Percentiles rank a stretch among this genome's conserved stretches.
phyloP scores from a whole-genome alignment of 2,113 vertebrate genomes.

The Lagopus muta region DNA sequence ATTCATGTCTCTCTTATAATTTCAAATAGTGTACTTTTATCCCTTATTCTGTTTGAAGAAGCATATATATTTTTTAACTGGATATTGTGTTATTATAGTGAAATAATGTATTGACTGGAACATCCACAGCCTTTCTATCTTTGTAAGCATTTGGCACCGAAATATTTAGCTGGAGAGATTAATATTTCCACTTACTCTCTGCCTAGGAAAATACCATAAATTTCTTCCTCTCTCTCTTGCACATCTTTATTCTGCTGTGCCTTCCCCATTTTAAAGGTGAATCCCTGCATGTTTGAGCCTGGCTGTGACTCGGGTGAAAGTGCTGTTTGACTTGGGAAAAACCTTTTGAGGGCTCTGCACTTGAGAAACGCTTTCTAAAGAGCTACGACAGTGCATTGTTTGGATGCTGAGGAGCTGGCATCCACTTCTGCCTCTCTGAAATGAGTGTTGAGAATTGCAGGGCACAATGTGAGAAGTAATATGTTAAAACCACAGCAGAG shows the following conservation, averaged over 20 bases:
- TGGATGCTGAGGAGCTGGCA: neutral
- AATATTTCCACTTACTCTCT: neutral
- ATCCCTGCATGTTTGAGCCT: neutral
- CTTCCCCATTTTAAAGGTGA: neutral
- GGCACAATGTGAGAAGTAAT: neutral
- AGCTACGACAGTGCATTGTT: neutral
- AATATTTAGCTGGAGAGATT: neutral
- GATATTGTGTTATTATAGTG: neutral
- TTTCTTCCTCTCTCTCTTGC: neutral
- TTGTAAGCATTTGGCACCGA: neutral
- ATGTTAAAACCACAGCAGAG: neutral
- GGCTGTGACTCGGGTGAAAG: neutral
- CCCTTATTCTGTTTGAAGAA: neutral
- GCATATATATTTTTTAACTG: neutral
- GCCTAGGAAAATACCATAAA: neutral
- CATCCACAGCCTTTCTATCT: neutral
- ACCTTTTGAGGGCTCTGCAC: neutral
- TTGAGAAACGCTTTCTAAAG: neutral
- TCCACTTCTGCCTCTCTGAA: neutral
- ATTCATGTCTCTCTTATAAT: neutral
- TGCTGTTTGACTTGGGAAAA: neutral
- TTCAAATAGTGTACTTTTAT: neutral
- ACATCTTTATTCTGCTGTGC: neutral
- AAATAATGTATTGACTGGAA: neutral
- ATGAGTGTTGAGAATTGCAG: neutral